These are phyloP conservation scores for Rhyacophila brunnea DNA, from an alignment of 1,140 invertebrate genomes.

Conservation along the genomic window DNA sequence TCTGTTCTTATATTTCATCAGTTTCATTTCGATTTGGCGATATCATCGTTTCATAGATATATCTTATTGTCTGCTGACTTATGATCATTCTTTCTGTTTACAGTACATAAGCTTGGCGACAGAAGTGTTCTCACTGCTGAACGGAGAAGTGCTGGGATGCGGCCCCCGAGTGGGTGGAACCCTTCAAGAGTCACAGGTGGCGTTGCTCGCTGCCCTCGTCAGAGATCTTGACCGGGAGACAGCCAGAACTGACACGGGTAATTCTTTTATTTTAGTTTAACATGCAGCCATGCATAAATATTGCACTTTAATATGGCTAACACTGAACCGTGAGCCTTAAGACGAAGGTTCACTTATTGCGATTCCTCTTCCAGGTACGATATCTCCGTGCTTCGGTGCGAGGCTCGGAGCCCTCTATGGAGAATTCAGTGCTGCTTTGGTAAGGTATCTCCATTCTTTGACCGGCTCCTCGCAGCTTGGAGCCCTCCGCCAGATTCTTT, in stretches of 20 bases:
- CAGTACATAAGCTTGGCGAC: conserved; percentile 80
- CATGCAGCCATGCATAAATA: too few relatives aligned
- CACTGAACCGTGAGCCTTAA: too few relatives aligned
- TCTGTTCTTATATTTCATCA: too few relatives aligned
- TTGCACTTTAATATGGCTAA: too few relatives aligned
- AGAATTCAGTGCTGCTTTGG: conserved; percentile 75
- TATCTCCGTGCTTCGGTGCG: conserved; percentile 70
- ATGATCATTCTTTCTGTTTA: conserved; percentile 36
- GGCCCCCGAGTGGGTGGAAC: conserved; percentile 40
- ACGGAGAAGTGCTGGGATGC: conserved; percentile 47
- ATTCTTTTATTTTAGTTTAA: too few relatives aligned
- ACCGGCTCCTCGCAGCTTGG: conserved; percentile 42
- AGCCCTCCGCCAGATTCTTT: conserved; percentile 42
- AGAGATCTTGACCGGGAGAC: conserved; percentile 85
- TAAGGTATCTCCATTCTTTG: conserved; percentile 73
- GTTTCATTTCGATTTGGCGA: too few relatives aligned
- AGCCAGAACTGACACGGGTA: conserved; percentile 74
- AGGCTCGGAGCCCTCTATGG: conserved; percentile 70
- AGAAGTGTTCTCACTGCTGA: conserved; percentile 67
- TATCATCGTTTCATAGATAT: too few relatives aligned
- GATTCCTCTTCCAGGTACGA: conserved; percentile 59
- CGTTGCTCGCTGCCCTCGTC: conserved; percentile 78
- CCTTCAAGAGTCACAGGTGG: conserved; percentile 75
- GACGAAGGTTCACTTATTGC: too few relatives aligned
- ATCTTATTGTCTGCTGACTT: too few relatives aligned